Conservation (phyloP, 2,113 vertebrate genomes). For the Nycticryphes semicollaris region DNA sequence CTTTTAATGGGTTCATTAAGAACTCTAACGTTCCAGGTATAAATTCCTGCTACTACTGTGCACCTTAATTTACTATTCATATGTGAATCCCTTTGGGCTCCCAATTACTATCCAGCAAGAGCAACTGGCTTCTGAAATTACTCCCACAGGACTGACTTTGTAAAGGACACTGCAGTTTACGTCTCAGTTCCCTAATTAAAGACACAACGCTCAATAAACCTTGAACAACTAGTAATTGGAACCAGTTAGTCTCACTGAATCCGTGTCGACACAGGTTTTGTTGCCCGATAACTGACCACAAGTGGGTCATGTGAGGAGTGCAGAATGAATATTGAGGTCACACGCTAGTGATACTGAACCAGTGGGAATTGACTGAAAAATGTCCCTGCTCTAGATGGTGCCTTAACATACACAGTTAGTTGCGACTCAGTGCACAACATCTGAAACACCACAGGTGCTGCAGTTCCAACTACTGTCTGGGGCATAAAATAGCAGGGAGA, state of each 20-base stretch:
- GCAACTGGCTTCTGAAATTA: slow-evolving; percentile 68
- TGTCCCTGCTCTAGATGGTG: background rate
- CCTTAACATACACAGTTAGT: background rate
- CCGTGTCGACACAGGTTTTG: slow-evolving; percentile 20
- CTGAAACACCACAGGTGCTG: background rate
- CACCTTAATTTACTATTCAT: slow-evolving; percentile 72
- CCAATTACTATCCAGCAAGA: slow-evolving; percentile 64
- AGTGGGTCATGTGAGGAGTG: background rate
- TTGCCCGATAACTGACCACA: slow-evolving; percentile 36
- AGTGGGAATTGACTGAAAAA: background rate
- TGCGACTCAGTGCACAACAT: background rate
- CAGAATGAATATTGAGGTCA: background rate
- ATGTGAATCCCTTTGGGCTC: slow-evolving; percentile 58
- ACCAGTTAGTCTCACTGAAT: slow-evolving; percentile 58
- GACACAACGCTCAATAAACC: slow-evolving; percentile 65
- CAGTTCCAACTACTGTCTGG: background rate
- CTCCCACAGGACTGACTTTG: slow-evolving; percentile 66
- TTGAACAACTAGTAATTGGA: slow-evolving; percentile 72
- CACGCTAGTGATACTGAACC: background rate
- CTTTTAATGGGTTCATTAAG: slow-evolving; percentile 64
- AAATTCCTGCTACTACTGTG: slow-evolving; percentile 60
- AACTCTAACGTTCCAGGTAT: slow-evolving; percentile 44
- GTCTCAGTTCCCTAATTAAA: slow-evolving; percentile 74
- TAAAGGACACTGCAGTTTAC: slow-evolving; percentile 70
- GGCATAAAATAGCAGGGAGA: background rate